Conservation (phyloP, 2,113 vertebrate species). For the Calidris pygmaea region DNA sequence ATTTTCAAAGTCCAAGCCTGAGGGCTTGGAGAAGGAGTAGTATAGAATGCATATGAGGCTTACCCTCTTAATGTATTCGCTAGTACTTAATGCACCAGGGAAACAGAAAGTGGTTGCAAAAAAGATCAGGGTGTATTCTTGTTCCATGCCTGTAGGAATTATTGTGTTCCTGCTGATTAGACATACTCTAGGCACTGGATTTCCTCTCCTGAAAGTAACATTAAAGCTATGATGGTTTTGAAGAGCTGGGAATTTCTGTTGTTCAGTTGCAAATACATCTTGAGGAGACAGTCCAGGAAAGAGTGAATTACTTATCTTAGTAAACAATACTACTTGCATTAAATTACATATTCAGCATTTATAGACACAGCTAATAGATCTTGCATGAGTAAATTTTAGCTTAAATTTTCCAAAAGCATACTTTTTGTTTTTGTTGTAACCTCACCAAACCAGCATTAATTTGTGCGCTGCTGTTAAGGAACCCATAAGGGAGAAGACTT, state of each 20-base stretch:
- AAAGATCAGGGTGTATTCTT: neutral
- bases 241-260: neutral
- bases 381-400: neutral
- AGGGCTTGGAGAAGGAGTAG: neutral
- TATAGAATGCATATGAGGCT: neutral
- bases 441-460: neutral
- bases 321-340: neutral
- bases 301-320: neutral
- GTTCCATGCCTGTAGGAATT: neutral
- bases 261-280: neutral
- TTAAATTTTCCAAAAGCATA: neutral
- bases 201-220: neutral
- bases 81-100: neutral
- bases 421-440: neutral
- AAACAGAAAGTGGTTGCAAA: neutral
- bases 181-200: neutral
- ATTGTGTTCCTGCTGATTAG: neutral
- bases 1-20: neutral
- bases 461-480: neutral
- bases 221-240: neutral
- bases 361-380: neutral
- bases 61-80: neutral
- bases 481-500: neutral
- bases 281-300: neutral
- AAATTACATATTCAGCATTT: neutral